A percentile compares a stretch with the other conserved stretches of the same genome.
These are phyloP conservation scores for Tenthredo mesomela DNA, from an alignment of 2,888 invertebrate species.

Conservation along the genomic window DNA sequence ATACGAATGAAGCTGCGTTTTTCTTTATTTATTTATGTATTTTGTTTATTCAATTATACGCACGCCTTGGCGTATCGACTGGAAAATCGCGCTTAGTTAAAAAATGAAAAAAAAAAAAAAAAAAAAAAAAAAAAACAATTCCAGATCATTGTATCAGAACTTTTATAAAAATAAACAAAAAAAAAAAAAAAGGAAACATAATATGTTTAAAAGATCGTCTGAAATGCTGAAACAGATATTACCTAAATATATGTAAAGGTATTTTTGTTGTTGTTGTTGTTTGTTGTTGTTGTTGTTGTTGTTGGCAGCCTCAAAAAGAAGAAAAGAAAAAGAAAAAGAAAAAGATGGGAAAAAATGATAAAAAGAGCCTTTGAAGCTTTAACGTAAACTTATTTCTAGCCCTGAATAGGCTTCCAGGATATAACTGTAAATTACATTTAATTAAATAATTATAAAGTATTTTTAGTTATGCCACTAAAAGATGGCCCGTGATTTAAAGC, in stretches of 20 bases:
- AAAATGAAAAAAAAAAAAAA: neutral
- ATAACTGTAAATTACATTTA: neutral
- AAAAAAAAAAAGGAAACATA: neutral
- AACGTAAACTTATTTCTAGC: slow-evolving; percentile 6
- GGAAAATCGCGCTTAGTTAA: neutral
- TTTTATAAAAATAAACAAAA: neutral
- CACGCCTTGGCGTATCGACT: slow-evolving; percentile 15
- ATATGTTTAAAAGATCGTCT: neutral
- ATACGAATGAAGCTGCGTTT: neutral
- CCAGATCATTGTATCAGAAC: neutral
- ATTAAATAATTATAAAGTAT: neutral
- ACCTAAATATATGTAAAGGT: neutral
- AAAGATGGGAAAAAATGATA: neutral
- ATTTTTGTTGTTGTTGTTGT: neutral
- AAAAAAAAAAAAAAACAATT: neutral
- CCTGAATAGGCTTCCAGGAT: slow-evolving; percentile 10
- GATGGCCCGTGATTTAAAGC: neutral
- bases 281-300: neutral
- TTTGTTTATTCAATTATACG: neutral
- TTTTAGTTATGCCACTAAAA: slow-evolving; percentile 18
- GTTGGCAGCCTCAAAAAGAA: neutral
- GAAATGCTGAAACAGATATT: neutral
- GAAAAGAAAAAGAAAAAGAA: no score
- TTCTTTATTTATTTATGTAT: slow-evolving; percentile 11
- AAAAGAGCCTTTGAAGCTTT: slow-evolving; percentile 24